Percentiles rank a stretch among this genome's conserved stretches.
These are phyloP conservation scores for Julus scandinavius DNA, from an alignment of 2,888 invertebrate species.

Conservation along the genomic window DNA sequence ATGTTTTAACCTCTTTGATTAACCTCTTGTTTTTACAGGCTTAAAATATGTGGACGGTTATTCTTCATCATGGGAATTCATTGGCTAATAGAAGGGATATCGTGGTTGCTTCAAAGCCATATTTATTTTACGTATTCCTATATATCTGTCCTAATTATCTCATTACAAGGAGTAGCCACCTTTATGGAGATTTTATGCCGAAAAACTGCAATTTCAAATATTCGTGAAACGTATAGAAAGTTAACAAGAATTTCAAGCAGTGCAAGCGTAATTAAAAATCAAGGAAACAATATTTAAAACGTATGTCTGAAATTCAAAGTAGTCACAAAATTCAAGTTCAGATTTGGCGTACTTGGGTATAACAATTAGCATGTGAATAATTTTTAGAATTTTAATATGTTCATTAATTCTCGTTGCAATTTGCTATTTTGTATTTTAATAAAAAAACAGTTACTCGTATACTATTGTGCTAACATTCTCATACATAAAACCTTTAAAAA, in stretches of 20 bases:
- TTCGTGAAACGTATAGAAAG: not conserved
- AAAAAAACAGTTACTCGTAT: too few relatives aligned
- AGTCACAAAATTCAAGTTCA: too few relatives aligned
- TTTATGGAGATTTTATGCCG: not conserved
- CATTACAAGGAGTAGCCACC: slow-evolving; percentile 50
- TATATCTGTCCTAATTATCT: not conserved
- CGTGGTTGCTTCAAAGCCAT: not conserved
- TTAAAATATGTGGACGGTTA: not conserved
- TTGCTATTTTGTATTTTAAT: too few relatives aligned
- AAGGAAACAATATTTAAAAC: too few relatives aligned
- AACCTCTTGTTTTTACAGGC: slow-evolving; percentile 37
- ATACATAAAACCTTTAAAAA: too few relatives aligned
- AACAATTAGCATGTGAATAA: too few relatives aligned
- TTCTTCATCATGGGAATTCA: slow-evolving; percentile 42
- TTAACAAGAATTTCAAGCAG: not conserved
- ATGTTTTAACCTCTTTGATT: too few relatives aligned
- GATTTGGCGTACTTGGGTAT: too few relatives aligned
- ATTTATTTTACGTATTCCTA: slow-evolving; percentile 10
- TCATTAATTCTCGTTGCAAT: too few relatives aligned
- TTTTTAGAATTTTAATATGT: too few relatives aligned
- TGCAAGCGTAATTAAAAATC: not conserved
- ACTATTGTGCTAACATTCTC: too few relatives aligned
- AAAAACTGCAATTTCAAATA: slow-evolving; percentile 24
- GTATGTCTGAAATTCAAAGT: too few relatives aligned
- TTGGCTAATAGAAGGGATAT: slow-evolving; percentile 5